Evolutionary conservation across 2,113 vertebrate genomes (phyloP).

Genomic region (Garra rufa): DNA sequence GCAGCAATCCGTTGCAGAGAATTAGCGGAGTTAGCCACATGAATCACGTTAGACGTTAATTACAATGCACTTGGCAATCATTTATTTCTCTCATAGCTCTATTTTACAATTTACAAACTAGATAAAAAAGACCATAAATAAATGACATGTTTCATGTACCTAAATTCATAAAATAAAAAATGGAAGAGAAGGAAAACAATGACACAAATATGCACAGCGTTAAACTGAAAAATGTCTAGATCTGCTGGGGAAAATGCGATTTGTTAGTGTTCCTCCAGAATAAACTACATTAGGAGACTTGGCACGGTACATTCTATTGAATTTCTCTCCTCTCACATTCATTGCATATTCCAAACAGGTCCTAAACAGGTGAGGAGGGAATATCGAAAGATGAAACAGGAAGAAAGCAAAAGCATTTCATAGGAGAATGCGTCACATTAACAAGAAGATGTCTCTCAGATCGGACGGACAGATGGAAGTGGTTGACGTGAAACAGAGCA

Average conservation of each 20-base stretch:
- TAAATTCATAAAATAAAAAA: constrained; percentile 81
- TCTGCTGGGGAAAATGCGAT: constrained; percentile 53
- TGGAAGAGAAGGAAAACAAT: constrained; percentile 49
- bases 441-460: constrained; percentile 4
- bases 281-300: constrained; percentile 85
- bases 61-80: constrained; percentile 87
- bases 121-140: constrained; percentile 99
- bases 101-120: constrained; percentile 99
- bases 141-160: constrained; percentile 95
- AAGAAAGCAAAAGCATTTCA: constrained; percentile 18
- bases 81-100: constrained; percentile 85
- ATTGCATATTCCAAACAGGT: constrained; percentile 91
- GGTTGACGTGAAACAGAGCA: constrained; percentile 30
- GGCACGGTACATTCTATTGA: constrained; percentile 89
- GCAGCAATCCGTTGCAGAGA: constrained; percentile 19
- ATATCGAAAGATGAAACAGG: constrained; percentile 7
- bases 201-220: constrained; percentile 71
- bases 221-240: constrained; percentile 69
- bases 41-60: constrained; percentile 84
- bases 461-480: constrained; percentile 28
- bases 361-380: constrained; percentile 60
- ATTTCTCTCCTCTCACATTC: constrained; percentile 76
- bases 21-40: constrained; percentile 30
- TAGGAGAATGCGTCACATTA: constrained; percentile 17
- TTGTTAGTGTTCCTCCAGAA: constrained; percentile 66